These are phyloP conservation scores for Nomada ferruginata DNA, from an alignment of 2,888 invertebrate genomes.

Conservation along the genomic window DNA sequence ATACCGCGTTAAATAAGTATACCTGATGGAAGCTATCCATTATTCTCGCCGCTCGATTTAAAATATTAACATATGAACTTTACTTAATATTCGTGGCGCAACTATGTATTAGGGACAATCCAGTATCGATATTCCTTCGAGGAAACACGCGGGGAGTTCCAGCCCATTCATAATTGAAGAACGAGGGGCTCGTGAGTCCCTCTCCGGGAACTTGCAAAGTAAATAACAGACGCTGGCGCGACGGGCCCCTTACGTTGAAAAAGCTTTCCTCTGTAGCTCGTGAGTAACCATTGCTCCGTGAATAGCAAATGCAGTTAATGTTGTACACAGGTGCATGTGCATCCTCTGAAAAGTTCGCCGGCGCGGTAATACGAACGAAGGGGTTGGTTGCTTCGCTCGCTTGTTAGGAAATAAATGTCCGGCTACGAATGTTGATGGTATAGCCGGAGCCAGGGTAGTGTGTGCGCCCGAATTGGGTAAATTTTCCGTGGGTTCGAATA, in stretches of 20 bases:
- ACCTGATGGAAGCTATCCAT: too few species aligned
- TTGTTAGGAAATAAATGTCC: constrained; percentile 44
- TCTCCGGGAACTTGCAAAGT: constrained; percentile 17
- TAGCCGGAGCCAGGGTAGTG: constrained; percentile 22
- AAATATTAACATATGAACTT: background rate
- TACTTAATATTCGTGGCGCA: too few species aligned
- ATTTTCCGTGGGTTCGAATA: constrained; percentile 52
- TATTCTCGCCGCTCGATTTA: background rate
- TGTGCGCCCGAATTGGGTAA: constrained; percentile 27
- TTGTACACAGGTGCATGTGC: constrained; percentile 20
- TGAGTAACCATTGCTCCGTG: constrained; percentile 38
- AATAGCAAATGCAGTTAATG: constrained; percentile 42
- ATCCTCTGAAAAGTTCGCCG: background rate
- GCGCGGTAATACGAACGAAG: background rate
- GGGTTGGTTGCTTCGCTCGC: background rate
- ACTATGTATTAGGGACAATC: background rate
- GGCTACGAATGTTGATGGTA: constrained; percentile 10
- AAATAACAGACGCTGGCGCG: constrained; percentile 39
- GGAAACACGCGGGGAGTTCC: background rate
- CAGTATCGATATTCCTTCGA: background rate
- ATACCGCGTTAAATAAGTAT: too few species aligned
- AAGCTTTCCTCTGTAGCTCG: constrained; percentile 53
- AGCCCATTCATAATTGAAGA: constrained; percentile 30
- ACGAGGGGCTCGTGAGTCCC: background rate
- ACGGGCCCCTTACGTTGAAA: constrained; percentile 32